Base-by-base conservation (phyloP, 2,797 vertebrate species). In the Macropus fuliginosus region DNA sequence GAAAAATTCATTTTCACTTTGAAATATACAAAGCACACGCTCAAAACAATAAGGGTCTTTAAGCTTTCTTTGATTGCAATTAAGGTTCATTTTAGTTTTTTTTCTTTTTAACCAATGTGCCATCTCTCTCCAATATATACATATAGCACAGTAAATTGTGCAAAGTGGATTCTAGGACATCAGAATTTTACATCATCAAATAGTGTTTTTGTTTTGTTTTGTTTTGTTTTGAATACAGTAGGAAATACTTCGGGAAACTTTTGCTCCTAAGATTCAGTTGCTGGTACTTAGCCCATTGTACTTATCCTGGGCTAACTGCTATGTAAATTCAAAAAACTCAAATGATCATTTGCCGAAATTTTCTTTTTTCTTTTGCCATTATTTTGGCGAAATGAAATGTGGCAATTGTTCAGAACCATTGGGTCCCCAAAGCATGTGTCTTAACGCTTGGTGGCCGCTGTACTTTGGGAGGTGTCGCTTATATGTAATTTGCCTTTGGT, bases 11-110 rank as follows among this genome's bases (percentile, higher is more conserved):
- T 8, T 28, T 28, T 91, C 94, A 59, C 94, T 31, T 93, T 97
- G 93, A 90, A 97, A 92, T 55, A 93, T 54, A 21, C 91, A 93
- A 92, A 96, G 97, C 96, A 56, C 1, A 92, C 96, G 97, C 92
- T 96, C 74, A 87, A 24, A 96, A 97, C 96, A 94, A 56, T 10
- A 93, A 98, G 98, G 98, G 98, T 97, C 98, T 98, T 94, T 95
- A 97, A 98, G 99, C 98, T 99, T 98, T 97, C 99, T 99, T 98
- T 98, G 98, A 98, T 99, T 98, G 95, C 50, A 90, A 99, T 99
- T 98, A 98, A 99, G 99, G 99, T 98, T 99, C 98, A 98, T 98
- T 98, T 98, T 98, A 98, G 98, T 98, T 98, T 98, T 97, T 98
- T 98, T 95, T 96, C 92, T 97, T 98, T 98, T 96, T 98, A 98